Evolutionary conservation across 1,140 invertebrate genomes (phyloP), one percentile per base, ranked within the genome.

Genomic region (Sesamia nonagrioides): DNA sequence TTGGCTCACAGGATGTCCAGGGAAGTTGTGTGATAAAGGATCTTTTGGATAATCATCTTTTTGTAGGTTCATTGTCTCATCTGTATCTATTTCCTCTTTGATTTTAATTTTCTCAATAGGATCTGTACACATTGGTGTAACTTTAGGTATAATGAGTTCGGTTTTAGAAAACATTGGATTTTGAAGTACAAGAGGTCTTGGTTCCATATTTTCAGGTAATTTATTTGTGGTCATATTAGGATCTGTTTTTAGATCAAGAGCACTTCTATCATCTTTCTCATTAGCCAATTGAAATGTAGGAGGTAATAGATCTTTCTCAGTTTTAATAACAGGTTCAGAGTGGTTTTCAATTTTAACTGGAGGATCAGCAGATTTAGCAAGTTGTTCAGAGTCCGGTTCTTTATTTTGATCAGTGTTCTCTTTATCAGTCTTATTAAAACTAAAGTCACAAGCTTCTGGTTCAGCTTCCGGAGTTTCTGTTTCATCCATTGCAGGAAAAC

Each of bases 401-500:
- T 95, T 96, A 72, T 86, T 92, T 85, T 91, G 90, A 71, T 93
- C 93, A 45, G 72, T 48, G 81, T 83, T 91, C 80, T 95, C 92
- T 82, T 92, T 94, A 71, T 94, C 92, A 85, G 87, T 84, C 83
- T 95, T 95, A 84, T 82, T 91, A 82, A 92, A 84, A 91, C 92
- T 89, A 92, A 92, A 88, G 87, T 96, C 94, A 90, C 95, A 91
- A 81, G 95, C 87, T 92, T 96, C 95, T 86, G 95, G 91, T 92
- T 97, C 95, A 88, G 96, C 93, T 78, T 96, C 96, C 75, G 91
- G 94, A 89, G 92, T 96, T 85, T 97, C 97, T 8, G 95, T 96
- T 85, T 98, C 97, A 89, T 98, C 97, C 92, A 97, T 97, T 35
- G 97, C 96, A 21, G 97, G 97, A 82, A 97, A 97, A 73, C 97